Evolutionary conservation across 2,888 invertebrate species (phyloP).

Genomic region (Drosophila robusta): DNA sequence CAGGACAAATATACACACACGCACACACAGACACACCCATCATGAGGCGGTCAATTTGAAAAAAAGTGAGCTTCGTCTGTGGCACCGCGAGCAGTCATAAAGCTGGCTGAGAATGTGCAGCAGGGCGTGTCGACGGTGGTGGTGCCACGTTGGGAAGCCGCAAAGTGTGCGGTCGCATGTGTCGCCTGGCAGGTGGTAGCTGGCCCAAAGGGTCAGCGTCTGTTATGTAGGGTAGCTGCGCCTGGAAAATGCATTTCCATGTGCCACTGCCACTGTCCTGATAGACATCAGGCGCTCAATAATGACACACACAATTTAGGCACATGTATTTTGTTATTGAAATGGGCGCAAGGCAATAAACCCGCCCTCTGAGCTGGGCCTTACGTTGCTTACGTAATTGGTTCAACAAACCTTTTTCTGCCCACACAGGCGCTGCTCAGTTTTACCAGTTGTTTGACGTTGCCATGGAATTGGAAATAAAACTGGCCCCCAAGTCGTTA

Average conservation of each 20-base stretch:
- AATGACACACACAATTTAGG: slow-evolving; percentile 33
- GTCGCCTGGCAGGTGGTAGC: slow-evolving; percentile 57
- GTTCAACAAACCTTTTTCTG: slow-evolving; percentile 74
- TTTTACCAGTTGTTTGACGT: slow-evolving; percentile 65
- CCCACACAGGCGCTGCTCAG: slow-evolving; percentile 12
- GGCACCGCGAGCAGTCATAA: slow-evolving; percentile 40
- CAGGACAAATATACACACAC: slow-evolving; percentile 38
- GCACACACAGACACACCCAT: slow-evolving; percentile 1
- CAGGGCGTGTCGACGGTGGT: slow-evolving; percentile 52
- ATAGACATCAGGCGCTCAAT: slow-evolving; percentile 29
- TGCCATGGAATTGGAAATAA: slow-evolving; percentile 63
- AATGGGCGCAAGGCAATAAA: slow-evolving; percentile 37
- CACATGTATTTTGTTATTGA: slow-evolving; percentile 23
- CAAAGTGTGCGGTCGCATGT: slow-evolving; percentile 75
- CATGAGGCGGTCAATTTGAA: slow-evolving; percentile 43
- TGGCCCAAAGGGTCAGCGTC: slow-evolving; percentile 57
- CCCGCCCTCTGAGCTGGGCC: slow-evolving; percentile 11
- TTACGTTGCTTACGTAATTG: slow-evolving; percentile 68
- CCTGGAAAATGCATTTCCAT: slow-evolving; percentile 66
- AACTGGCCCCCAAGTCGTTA: slow-evolving; percentile 37
- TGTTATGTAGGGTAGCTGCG: slow-evolving; percentile 64
- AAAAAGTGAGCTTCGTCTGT: slow-evolving; percentile 39
- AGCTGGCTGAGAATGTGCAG: slow-evolving; percentile 71
- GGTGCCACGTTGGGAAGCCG: slow-evolving; percentile 65
- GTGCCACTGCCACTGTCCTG: slow-evolving; percentile 33